phyloP scores from a whole-genome alignment of 2,888 invertebrate genomes.

The Cryptophagus acutangulus region DNA sequence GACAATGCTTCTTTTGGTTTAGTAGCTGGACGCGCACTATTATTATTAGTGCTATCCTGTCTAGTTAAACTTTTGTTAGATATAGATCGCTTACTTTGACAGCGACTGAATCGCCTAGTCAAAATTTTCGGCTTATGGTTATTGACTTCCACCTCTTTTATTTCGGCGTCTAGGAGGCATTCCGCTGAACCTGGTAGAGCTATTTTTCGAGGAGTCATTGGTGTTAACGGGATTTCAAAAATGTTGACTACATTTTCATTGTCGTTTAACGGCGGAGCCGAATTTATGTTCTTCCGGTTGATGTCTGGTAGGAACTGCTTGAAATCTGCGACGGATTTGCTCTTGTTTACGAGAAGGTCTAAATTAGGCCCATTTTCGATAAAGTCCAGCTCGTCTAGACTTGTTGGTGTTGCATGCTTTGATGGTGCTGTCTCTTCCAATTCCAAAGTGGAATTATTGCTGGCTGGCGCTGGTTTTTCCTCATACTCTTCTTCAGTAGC shows the following conservation, averaged over 20 bases:
- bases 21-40: constrained; percentile 48
- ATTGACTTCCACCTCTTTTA: background rate
- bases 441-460: background rate
- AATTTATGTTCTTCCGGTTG: constrained; percentile 40
- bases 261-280: constrained; percentile 37
- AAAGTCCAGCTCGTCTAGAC: constrained; percentile 23
- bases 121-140: constrained; percentile 16
- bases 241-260: constrained; percentile 15
- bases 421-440: constrained; percentile 7
- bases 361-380: constrained; percentile 17
- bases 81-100: constrained; percentile 23
- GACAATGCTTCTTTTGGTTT: constrained; percentile 62
- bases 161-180: background rate
- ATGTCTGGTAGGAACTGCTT: constrained; percentile 36
- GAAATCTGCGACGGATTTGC: constrained; percentile 41
- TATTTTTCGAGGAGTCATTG: constrained; percentile 26
- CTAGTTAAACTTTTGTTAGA: constrained; percentile 17
- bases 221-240: background rate
- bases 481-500: constrained; percentile 3
- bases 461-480: background rate
- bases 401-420: constrained; percentile 13
- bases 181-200: constrained; percentile 29
- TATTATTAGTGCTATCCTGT: background rate
- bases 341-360: constrained; percentile 28
- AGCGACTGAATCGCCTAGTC: constrained; percentile 28